Evolutionary conservation across 2,113 vertebrate species (phyloP).

Genomic region (Ceratotherium simum): DNA sequence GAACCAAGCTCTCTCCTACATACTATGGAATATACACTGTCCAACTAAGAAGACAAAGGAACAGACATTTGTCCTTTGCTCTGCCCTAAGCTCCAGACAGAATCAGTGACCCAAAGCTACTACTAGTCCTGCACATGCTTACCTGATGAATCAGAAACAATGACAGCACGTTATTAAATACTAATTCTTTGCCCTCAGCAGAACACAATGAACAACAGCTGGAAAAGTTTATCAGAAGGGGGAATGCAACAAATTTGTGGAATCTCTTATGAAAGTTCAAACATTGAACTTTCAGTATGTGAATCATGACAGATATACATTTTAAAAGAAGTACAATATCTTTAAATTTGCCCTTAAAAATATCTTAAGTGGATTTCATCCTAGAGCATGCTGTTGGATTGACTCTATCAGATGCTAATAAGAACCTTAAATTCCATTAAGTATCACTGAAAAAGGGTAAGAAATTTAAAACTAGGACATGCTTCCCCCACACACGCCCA

Average conservation of each 20-base stretch:
- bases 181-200: background rate
- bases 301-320: background rate
- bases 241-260: background rate
- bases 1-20: background rate
- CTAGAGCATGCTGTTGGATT: background rate
- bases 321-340: background rate
- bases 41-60: background rate
- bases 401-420: background rate
- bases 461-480: background rate
- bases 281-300: background rate
- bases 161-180: background rate
- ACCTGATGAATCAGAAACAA: constrained; percentile 31
- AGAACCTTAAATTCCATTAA: background rate
- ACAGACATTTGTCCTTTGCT: background rate
- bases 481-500: background rate
- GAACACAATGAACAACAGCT: constrained; percentile 30
- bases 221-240: background rate
- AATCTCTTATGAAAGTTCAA: constrained; percentile 28
- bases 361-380: background rate
- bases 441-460: background rate
- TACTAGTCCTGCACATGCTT: background rate
- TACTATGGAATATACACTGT: background rate
- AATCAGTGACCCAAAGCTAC: background rate
- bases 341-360: background rate
- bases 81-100: background rate